Evolutionary conservation across 53 echinoderm and acorn worm genomes (phyloP).

Genomic region (Holothuria leucospilota): DNA sequence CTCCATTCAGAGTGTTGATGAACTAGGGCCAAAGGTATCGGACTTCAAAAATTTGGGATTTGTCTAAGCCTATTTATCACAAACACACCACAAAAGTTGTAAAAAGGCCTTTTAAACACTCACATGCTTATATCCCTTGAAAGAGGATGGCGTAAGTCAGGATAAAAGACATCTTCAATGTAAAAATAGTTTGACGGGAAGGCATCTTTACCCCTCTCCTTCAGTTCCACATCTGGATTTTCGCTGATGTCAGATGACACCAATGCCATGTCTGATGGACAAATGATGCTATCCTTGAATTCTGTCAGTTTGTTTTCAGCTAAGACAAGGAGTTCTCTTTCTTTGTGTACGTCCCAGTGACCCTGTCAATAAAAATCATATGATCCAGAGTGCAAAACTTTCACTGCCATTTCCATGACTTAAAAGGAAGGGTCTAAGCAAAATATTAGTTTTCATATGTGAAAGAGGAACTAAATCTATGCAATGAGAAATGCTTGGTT

Average conservation of each 20-base stretch:
- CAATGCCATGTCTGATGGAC: slow-evolving; percentile 79
- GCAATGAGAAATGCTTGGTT: too few species aligned
- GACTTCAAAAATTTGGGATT: too few species aligned
- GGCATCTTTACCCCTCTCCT: slow-evolving; percentile 65
- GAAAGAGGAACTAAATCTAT: too few species aligned
- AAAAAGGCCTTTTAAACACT: background rate
- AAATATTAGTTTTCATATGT: too few species aligned
- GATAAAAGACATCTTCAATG: slow-evolving; percentile 88
- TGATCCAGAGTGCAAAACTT: too few species aligned
- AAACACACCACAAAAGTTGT: too few species aligned
- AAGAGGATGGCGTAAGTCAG: slow-evolving; percentile 72
- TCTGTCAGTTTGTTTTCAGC: slow-evolving; percentile 70
- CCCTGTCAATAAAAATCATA: background rate
- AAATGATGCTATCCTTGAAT: slow-evolving; percentile 76
- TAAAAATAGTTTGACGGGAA: slow-evolving; percentile 90
- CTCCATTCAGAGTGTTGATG: too few species aligned
- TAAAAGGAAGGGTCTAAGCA: too few species aligned
- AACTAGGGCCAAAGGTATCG: too few species aligned
- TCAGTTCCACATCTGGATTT: slow-evolving; percentile 63
- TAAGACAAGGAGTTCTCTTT: slow-evolving; percentile 77
- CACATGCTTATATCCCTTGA: slow-evolving; percentile 80
- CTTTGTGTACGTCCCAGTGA: slow-evolving; percentile 41
- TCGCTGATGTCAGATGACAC: slow-evolving; percentile 79
- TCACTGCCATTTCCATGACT: too few species aligned
- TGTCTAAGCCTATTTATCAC: too few species aligned